Evolutionary conservation across 2,888 invertebrate species (phyloP).

Genomic region (Cryptocephalus primarius): DNA sequence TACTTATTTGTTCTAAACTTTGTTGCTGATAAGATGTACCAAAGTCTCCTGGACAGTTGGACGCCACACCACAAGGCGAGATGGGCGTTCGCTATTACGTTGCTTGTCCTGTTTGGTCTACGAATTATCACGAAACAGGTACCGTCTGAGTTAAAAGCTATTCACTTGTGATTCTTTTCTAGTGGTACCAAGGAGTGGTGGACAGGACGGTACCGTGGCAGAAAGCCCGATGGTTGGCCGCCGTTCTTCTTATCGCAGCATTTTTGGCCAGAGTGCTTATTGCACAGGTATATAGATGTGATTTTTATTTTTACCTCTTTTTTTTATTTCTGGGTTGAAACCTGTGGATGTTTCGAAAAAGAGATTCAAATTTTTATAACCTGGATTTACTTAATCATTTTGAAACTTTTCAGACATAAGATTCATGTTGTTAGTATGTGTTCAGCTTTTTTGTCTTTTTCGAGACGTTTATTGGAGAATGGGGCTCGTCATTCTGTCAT

Average conservation of each 20-base stretch:
- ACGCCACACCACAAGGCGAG: constrained; percentile 72
- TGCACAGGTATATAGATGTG: constrained; percentile 33
- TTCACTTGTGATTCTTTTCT: constrained; percentile 27
- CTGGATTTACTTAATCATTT: neutral
- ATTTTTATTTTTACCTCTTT: neutral
- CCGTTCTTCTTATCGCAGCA: constrained; percentile 32
- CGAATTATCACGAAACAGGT: constrained; percentile 77
- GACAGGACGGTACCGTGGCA: constrained; percentile 40
- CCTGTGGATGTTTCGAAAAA: neutral
- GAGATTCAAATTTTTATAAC: neutral
- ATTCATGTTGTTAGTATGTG: too few species aligned
- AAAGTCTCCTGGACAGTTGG: constrained; percentile 76
- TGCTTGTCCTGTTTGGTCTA: constrained; percentile 64
- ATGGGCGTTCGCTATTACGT: constrained; percentile 64
- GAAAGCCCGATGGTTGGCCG: constrained; percentile 35
- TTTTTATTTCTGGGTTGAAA: neutral
- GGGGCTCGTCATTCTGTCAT: neutral
- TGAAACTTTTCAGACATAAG: too few species aligned
- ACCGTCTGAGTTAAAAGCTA: constrained; percentile 27
- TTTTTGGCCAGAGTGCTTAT: constrained; percentile 38
- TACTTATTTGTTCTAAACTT: neutral
- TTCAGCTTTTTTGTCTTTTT: too few species aligned
- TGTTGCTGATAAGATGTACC: constrained; percentile 52
- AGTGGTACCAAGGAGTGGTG: constrained; percentile 42
- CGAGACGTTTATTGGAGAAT: too few species aligned